Evolutionary conservation across 2,113 vertebrate genomes (phyloP), one percentile per base, ranked within the genome.

Genomic region (Heterotis niloticus): DNA sequence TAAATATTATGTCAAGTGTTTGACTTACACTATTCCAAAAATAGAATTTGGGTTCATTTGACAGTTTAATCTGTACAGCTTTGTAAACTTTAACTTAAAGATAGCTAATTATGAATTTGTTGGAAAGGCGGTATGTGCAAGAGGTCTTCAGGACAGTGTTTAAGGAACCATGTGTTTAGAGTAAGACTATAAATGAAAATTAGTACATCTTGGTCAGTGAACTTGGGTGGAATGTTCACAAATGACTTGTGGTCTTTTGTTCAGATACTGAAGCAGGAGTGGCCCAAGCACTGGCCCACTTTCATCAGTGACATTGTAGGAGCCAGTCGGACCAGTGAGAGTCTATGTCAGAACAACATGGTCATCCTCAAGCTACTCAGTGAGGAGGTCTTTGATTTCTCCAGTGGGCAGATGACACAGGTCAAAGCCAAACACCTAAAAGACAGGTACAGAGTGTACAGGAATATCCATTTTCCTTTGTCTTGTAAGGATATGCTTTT

Each of bases 261-360:
- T 60, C 86, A 99, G 98, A 99, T 99, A 87, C 87, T 99, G 81
- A 99, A 99, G 84, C 98, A 98, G 87, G 98, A 99, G 87, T 99
- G 98, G 98, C 98, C 98, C 0, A 99, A 99, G 85, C 97, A 99
- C 88, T 99, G 98, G 97, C 97, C 97, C 10, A 98, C 96, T 10
- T 99, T 99, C 79, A 99, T 99, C 88, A 98, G 97, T 0, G 98
- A 99, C 84, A 99, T 99, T 26, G 98, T 99, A 66, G 98, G 98
- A 60, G 98, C 98, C 0, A 99, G 96, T 85, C 95, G 96, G 69
- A 98, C 96, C 87, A 99, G 97, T 14, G 97, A 98, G 88, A 98
- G 96, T 88, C 95, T 99, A 10, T 99, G 98, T 87, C 98, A 99
- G 89, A 99, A 99, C 92, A 99, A 99, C 84, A 99, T 98, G 97